Base-by-base conservation (phyloP, 2,113 vertebrate genomes). In the Austrofundulus limnaeus region DNA sequence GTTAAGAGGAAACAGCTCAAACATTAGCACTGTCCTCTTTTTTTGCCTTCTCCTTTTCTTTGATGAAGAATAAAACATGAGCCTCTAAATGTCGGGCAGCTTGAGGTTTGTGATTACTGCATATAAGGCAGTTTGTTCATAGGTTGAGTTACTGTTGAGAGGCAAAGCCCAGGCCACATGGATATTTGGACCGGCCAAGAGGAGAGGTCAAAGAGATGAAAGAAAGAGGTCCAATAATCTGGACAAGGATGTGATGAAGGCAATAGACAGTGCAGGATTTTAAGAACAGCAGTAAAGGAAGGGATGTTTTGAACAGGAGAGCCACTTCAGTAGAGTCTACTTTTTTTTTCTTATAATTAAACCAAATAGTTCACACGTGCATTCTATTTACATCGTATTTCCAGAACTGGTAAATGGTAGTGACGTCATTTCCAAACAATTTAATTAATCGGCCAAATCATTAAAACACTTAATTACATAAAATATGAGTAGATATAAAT, bases 111-210 rank as follows among this genome's bases (percentile, higher is more conserved):
- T 94, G 94, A 96, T 96, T 95, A 94, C 93, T 93, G 93, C 91
- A 92, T 94, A 94, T 95, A 93, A 94, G 93, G 94, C 94, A 93
- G 92, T 94, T 95, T 96, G 95, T 98, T 98, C 96, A 96, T 93
- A 93, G 93, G 92, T 85, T 94, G 92, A 92, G 93, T 95, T 95
- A 94, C 94, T 95, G 94, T 95, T 94, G 94, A 93, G 92, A 95
- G 94, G 93, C 94, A 93, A 94, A 95, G 93, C 92, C n/a, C 87
- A 91, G 94, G 93, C 91, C 92, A 92, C 93, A 92, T 94, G 95
- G 94, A 94, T 94, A 92, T 92, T 91, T 90, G 90, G 93, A 92
- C 52, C 25, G 60, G 52, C 47, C 14, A 51, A 71, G 59, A 76
- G 64, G 57, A 68, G 57, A 71, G 47, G 64, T 65, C 28, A 2